Evolutionary conservation across 2,888 invertebrate species (phyloP), one percentile per base, ranked within the genome.

Genomic region (Nebria brevicollis): DNA sequence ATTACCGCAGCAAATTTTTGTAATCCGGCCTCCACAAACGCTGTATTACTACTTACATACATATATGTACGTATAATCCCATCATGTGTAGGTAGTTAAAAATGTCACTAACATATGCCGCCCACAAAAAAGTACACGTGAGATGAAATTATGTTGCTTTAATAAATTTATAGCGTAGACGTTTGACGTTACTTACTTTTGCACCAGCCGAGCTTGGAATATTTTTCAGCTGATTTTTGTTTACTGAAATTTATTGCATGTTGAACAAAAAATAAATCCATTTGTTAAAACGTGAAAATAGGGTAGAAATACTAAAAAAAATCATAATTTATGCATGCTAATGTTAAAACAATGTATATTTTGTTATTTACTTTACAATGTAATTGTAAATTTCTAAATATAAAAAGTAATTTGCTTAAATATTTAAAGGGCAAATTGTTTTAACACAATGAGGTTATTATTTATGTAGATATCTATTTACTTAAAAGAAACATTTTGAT

Each of bases 141-240:
- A 8, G 54, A 54, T 8, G 54, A 54, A 54, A 54, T 54, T 54
- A 54, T 54, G 54, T 54, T 13, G 11, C 4, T 8, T 54, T 54
- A 54, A 54, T 54, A 54, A 54, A 54, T 54, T 54, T 54, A 54
- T 54, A 54, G 54, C 11, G 54, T 54, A 54, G 54, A 54, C 7
- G 54, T 54, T 54, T 3, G 54, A 54, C 54, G 54, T 54, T 54
- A 54, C 54, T 54, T 54, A 54, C 4, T 54, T 54, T 54, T 54
- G 4, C 54, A 54, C 54, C 54, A 3, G 0, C 13, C 54, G 54
- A 54, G 54, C 54, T 54, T 7, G 54, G 54, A 54, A 7, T 54
- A 54, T 54, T 54, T 54, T 54, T 54, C 54, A 54, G 54, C 54
- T 54, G 54, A 54, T 54, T 54, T 54, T 54, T 54, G 54, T 54